phyloP scores from a whole-genome alignment of 2,797 vertebrate genomes.

The Acrossocheilus wenchowensis region DNA sequence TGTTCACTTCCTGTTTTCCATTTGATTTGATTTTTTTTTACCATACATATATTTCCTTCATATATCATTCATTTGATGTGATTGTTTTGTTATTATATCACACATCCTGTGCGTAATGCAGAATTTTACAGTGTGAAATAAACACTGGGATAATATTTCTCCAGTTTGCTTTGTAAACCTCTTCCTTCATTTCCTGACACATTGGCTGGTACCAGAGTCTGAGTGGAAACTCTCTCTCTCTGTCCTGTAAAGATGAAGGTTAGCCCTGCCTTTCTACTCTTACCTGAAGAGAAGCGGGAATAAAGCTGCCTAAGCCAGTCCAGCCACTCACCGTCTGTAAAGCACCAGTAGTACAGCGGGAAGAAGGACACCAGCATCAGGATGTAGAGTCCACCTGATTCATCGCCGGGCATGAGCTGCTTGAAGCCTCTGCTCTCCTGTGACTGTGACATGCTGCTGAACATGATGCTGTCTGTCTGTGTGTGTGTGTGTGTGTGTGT shows the following conservation, averaged over 20 bases:
- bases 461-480: neutral
- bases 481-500: neutral
- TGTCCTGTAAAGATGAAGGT: neutral
- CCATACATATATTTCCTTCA: too few relatives aligned
- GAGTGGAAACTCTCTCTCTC: too few relatives aligned
- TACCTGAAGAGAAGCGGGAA: neutral
- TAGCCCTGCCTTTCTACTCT: neutral
- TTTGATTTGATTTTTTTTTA: too few relatives aligned
- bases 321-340: neutral
- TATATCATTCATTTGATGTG: too few relatives aligned
- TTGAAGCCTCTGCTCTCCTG: neutral
- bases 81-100: neutral
- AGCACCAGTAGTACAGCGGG: neutral
- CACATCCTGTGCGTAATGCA: too few relatives aligned
- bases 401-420: neutral
- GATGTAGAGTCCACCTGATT: neutral
- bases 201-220: too few relatives aligned
- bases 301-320: neutral
- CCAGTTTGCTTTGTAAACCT: too few relatives aligned
- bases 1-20: too few relatives aligned
- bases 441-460: neutral
- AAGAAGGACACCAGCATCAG: neutral
- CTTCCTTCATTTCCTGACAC: neutral
- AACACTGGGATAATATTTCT: too few relatives aligned
- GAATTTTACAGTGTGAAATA: too few relatives aligned